Evolutionary conservation across 1,140 invertebrate genomes (phyloP), one percentile per base, ranked within the genome.

Genomic region (Macrocentrus cingulum): DNA sequence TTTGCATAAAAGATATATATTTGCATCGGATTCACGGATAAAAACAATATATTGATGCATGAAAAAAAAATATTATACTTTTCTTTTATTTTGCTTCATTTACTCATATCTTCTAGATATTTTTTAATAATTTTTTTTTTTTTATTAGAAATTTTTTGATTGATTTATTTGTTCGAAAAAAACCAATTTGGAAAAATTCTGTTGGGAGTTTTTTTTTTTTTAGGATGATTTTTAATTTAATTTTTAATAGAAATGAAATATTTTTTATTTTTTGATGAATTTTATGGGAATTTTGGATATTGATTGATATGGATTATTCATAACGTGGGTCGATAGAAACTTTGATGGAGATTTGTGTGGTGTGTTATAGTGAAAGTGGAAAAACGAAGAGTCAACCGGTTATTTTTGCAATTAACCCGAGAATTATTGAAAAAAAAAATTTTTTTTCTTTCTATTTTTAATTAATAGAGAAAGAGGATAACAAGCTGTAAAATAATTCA

Each of bases 381-480:
- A 25, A 51, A 51, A 36, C 32, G 49, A 51, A 51, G 49, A 51
- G 11, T 36, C 49, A 51, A 51, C 49, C 49, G 49, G 49, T 51
- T 51, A 51, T 51, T 19, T n/a, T 20, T 23, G 19, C 16, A 29
- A 49, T 42, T 18, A 42, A 18, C 20, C 46, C 29, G 34, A 49
- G 23, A n/a, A 49, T 49, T 32, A 51, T 36, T 36, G 32, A 37
- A 51, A 36, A 5, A 34, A 20, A 23, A 51, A 39, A 39, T 39
- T 15, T 36, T 51, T 13, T 48, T 48, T 3, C 3, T 48, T n/a
- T n/a, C n/a, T n/a, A n/a, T n/a, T n/a, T n/a, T n/a, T n/a, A n/a
- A n/a, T n/a, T n/a, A n/a, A n/a, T n/a, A n/a, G n/a, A n/a, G n/a
- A n/a, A n/a, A n/a, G n/a, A n/a, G n/a, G n/a, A n/a, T n/a, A n/a